phyloP scores from a whole-genome alignment of 2,113 vertebrate species.

The Tauraco erythrolophus region DNA sequence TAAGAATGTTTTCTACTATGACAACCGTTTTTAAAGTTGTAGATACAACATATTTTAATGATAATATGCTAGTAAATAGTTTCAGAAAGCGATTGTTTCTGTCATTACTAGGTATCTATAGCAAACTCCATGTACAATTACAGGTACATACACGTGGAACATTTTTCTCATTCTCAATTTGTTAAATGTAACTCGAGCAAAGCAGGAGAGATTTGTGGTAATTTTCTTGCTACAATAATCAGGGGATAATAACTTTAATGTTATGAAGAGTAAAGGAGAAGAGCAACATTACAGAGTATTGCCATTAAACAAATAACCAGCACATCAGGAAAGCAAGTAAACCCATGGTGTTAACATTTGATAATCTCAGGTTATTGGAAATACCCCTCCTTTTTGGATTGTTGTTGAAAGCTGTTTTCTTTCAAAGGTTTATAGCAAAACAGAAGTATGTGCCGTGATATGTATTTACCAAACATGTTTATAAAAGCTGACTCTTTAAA shows the following conservation, averaged over 20 bases:
- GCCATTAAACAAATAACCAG: not conserved
- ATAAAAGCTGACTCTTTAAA: not conserved
- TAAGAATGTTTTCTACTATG: not conserved
- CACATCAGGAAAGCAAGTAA: not conserved
- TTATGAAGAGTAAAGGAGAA: conserved; percentile 73
- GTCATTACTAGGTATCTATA: not conserved
- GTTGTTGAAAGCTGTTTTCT: not conserved
- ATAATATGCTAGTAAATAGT: not conserved
- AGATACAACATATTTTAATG: not conserved
- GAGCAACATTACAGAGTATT: conserved; percentile 59
- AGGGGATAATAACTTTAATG: conserved; percentile 78
- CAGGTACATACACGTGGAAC: not conserved
- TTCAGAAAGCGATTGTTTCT: not conserved
- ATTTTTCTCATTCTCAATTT: conserved; percentile 49
- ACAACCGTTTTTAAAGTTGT: not conserved
- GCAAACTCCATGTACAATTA: not conserved
- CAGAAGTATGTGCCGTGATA: not conserved
- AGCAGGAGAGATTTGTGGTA: conserved; percentile 67
- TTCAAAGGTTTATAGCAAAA: not conserved
- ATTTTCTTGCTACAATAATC: conserved; percentile 79
- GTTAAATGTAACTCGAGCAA: conserved; percentile 68
- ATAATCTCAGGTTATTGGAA: not conserved
- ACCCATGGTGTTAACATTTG: accelerated
- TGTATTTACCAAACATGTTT: not conserved
- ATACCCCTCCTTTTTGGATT: not conserved